Evolutionary conservation across 2,797 vertebrate species (phyloP).

Genomic region (Bradypodion pumilum): DNA sequence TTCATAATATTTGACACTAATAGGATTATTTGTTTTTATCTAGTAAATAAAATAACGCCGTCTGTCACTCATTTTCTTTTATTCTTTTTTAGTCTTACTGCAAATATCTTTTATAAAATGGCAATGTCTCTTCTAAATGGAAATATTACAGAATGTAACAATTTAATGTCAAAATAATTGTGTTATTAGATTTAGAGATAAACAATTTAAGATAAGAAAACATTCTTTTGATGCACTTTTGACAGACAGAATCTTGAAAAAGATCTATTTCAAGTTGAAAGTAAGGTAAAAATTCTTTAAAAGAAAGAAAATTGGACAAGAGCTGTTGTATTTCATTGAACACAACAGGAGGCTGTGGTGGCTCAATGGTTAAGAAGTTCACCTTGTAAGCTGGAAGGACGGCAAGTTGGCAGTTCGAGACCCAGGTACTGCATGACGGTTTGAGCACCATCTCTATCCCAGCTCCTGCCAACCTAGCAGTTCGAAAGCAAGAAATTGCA

Average conservation of each 20-base stretch:
- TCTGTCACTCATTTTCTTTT: slow-evolving; percentile 72
- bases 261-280: slow-evolving; percentile 60
- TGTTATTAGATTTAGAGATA: slow-evolving; percentile 77
- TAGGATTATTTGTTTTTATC: slow-evolving; percentile 70
- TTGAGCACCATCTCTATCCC: no score
- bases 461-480: no score
- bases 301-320: slow-evolving; percentile 17
- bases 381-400: no score
- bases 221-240: slow-evolving; percentile 77
- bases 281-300: not conserved
- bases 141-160: slow-evolving; percentile 72
- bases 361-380: no score
- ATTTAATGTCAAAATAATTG: slow-evolving; percentile 83
- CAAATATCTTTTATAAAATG: slow-evolving; percentile 70
- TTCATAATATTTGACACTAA: slow-evolving; percentile 62
- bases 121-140: slow-evolving; percentile 78
- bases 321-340: not conserved
- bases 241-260: slow-evolving; percentile 72
- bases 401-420: no score
- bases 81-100: slow-evolving; percentile 73
- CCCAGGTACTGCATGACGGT: no score
- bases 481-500: no score
- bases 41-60: slow-evolving; percentile 72
- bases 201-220: slow-evolving; percentile 79
- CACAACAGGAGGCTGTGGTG: no score